These are phyloP conservation scores for Pyrgus malvae DNA, from an alignment of 2,888 invertebrate species.

Conservation along the genomic window DNA sequence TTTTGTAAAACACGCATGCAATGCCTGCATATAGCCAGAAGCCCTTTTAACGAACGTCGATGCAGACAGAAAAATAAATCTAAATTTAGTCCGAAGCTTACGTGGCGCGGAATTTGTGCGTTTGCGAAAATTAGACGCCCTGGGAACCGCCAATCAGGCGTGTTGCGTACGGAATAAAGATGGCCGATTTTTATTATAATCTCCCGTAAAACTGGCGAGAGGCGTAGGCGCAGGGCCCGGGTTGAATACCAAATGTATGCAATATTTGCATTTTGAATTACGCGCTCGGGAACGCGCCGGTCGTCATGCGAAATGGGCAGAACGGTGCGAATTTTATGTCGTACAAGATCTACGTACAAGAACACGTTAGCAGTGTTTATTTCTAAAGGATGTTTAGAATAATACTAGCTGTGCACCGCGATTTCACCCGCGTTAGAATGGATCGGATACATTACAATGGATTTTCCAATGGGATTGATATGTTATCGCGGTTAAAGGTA, in stretches of 20 bases:
- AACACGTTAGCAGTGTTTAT: not conserved
- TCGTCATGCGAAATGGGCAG: conserved; percentile 12
- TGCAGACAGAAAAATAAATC: conserved; percentile 8
- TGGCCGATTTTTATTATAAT: conserved; percentile 77
- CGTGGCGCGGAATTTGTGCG: conserved; percentile 8
- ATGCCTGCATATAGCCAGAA: not conserved
- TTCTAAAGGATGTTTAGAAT: too few relatives aligned
- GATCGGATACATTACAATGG: too few relatives aligned
- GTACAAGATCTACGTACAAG: not conserved
- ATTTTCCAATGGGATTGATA: too few relatives aligned
- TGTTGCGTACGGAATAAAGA: conserved; percentile 73
- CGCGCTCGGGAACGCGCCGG: conserved; percentile 60
- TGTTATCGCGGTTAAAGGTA: too few relatives aligned
- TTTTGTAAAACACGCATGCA: too few relatives aligned
- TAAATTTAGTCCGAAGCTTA: conserved; percentile 5
- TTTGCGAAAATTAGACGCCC: conserved; percentile 73
- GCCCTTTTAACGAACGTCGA: not conserved
- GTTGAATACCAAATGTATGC: conserved; percentile 77
- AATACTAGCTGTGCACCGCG: too few relatives aligned
- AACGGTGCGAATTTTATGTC: not conserved
- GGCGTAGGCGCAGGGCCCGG: conserved; percentile 65
- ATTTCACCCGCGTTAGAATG: too few relatives aligned
- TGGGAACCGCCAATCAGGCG: conserved; percentile 76
- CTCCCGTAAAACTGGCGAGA: conserved; percentile 73
- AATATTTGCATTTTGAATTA: conserved; percentile 80